Base-by-base conservation (phyloP, 2,797 vertebrate species). In the Anguilla megastoma region DNA sequence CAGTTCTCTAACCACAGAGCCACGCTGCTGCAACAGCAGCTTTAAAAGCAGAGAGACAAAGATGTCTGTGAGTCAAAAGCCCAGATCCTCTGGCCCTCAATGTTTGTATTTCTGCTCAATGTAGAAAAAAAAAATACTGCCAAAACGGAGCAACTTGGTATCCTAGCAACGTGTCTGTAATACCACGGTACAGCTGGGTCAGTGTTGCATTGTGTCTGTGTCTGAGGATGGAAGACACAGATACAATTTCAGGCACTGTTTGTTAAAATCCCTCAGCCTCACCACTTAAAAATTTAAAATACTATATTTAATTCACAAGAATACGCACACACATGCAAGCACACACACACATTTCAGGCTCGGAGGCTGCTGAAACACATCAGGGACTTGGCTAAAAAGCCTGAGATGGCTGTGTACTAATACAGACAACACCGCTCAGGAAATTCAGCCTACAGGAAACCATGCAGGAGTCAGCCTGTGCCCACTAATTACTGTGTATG, bases 31-130 rank as follows among this genome's bases (percentile, higher is more conserved):
- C 63, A 66, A 56, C 12, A 56, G 12, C 14, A 56, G 54, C 54
- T 16, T 56, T 56, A 56, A 16, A 66, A 66, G 12, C 24, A n/a
- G 24, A 24, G 21, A 63, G 18, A 66, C 63, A 66, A 66, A 66
- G 63, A 66, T 27, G n/a, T 9, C 63, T 66, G 18, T n/a, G 63
- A 24, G 63, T 66, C 63, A 66, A 27, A 66, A 27, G 33, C 18
- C 33, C 33, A 85, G 48, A 30, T 85, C 50, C 54, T 54, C 24
- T 88, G 90, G 90, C 91, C 89, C 90, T 88, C 83, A 93, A 92
- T 92, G 91, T 88, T 87, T 91, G 91, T 91, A 90, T 92, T 89
- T 91, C 89, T 69, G 92, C 88, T 71, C 24, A 91, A 8, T 82
- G 63, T 8, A 66, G 18, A 56, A 56, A 56, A 45, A 52, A 52